A percentile compares a stretch with the other conserved stretches of the same genome.
phyloP scores from a whole-genome alignment of 2,888 invertebrate species.

The Drosophila anomelani region DNA sequence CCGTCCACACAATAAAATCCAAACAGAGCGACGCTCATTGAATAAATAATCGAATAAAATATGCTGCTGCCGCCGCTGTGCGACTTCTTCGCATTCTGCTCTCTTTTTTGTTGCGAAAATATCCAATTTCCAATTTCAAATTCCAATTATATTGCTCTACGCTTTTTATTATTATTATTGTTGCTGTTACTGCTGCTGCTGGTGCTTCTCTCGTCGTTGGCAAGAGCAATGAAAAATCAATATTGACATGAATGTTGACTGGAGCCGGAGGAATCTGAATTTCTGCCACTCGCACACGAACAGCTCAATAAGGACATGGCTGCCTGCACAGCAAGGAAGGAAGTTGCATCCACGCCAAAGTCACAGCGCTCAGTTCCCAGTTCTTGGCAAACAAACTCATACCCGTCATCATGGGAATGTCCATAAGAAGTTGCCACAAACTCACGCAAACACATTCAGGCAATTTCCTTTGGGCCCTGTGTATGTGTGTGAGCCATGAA shows the following conservation, averaged over 20 bases:
- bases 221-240: constrained; percentile 72
- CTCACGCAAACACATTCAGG: constrained; percentile 11
- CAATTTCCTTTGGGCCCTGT: constrained; percentile 16
- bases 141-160: constrained; percentile 77
- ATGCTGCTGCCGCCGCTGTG: constrained; percentile 44
- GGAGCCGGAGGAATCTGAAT: constrained; percentile 34
- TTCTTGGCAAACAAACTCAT: constrained; percentile 33
- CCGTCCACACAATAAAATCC: constrained; percentile 69
- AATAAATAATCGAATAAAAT: constrained; percentile 76
- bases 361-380: constrained; percentile 23
- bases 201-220: constrained; percentile 30
- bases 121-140: constrained; percentile 78
- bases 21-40: constrained; percentile 73
- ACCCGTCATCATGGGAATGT: constrained; percentile 54
- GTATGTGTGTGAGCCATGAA: constrained; percentile 13
- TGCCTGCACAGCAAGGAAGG: constrained; percentile 15
- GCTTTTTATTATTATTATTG: constrained; percentile 72
- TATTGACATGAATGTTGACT: constrained; percentile 70
- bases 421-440: constrained; percentile 46
- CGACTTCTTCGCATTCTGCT: constrained; percentile 51
- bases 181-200: constrained; percentile 52
- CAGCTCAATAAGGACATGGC: constrained; percentile 44
- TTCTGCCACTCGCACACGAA: constrained; percentile 44
- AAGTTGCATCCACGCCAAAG: constrained; percentile 39
- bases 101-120: constrained; percentile 64